Percentiles rank a stretch among this genome's conserved stretches.
These are phyloP conservation scores for Hepsetus odoe DNA, from an alignment of 2,113 vertebrate species.

Conservation along the genomic window DNA sequence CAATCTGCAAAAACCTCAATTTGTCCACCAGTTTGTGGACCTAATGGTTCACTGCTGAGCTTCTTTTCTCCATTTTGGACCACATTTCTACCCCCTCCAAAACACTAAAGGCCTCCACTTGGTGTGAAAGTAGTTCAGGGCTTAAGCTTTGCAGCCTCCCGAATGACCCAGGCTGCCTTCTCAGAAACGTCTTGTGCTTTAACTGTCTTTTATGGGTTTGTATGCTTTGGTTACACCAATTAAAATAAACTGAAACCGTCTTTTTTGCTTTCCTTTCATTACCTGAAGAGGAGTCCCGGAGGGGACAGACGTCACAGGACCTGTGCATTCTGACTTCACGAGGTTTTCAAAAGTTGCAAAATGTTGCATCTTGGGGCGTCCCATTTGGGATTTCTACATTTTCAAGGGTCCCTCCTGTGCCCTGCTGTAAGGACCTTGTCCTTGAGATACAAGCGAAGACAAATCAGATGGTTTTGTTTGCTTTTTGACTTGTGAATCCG, in stretches of 20 bases:
- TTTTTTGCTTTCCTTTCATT: not conserved
- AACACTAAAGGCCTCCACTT: no score
- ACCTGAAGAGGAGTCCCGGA: no score
- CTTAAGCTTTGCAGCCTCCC: not conserved
- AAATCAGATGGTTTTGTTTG: no score
- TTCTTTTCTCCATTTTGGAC: not conserved
- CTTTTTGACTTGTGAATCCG: no score
- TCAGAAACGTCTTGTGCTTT: not conserved
- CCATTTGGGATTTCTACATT: no score
- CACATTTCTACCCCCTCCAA: not conserved
- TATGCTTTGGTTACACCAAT: slow-evolving; percentile 2
- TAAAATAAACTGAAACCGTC: not conserved
- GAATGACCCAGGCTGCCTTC: not conserved
- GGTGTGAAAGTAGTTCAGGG: not conserved
- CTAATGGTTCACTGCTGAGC: not conserved
- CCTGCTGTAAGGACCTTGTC: no score
- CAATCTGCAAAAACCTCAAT: not conserved
- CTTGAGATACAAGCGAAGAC: no score
- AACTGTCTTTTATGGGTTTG: not conserved
- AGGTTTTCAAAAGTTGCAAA: no score
- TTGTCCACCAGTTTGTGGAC: not conserved
- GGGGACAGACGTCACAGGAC: no score
- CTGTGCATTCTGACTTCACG: no score
- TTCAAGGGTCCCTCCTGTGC: no score
- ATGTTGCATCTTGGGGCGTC: no score